These are phyloP conservation scores for Drosophila setifemur DNA, from an alignment of 1,140 invertebrate genomes.

Conservation along the genomic window DNA sequence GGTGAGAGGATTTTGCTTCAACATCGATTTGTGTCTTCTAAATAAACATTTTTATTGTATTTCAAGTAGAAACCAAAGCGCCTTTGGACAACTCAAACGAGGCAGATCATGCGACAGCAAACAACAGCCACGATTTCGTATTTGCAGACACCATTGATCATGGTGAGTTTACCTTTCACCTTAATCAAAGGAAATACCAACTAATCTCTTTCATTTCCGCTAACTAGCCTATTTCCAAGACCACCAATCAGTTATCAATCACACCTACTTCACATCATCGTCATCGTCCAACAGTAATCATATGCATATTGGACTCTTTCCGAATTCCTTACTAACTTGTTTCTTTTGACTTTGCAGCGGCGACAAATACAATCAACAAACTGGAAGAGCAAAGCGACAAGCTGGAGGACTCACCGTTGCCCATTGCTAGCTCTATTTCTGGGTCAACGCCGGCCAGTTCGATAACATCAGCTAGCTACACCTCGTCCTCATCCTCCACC, in stretches of 20 bases:
- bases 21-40: not conserved
- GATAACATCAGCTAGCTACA: conserved; percentile 53
- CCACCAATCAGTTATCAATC: conserved; percentile 58
- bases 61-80: conserved; percentile 58
- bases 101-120: conserved; percentile 18
- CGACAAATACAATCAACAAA: conserved; percentile 37
- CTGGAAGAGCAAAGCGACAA: conserved; percentile 57
- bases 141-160: conserved; percentile 75
- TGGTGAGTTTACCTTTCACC: conserved; percentile 39
- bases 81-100: conserved; percentile 38
- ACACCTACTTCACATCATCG: conserved; percentile 62
- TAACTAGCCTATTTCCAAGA: conserved; percentile 64
- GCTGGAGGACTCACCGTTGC: conserved; percentile 53
- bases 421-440: conserved; percentile 43
- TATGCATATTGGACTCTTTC: not conserved
- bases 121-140: conserved; percentile 57
- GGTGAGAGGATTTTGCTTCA: conserved; percentile 11
- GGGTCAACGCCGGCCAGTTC: conserved; percentile 42
- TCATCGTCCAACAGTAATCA: conserved; percentile 64
- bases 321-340: not conserved
- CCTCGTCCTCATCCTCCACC: conserved; percentile 61
- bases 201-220: conserved; percentile 2
- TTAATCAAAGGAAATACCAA: not conserved
- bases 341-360: conserved; percentile 24
- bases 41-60: not conserved